Base-by-base conservation (phyloP, 2,797 vertebrate genomes). In the Xyrichtys novacula region DNA sequence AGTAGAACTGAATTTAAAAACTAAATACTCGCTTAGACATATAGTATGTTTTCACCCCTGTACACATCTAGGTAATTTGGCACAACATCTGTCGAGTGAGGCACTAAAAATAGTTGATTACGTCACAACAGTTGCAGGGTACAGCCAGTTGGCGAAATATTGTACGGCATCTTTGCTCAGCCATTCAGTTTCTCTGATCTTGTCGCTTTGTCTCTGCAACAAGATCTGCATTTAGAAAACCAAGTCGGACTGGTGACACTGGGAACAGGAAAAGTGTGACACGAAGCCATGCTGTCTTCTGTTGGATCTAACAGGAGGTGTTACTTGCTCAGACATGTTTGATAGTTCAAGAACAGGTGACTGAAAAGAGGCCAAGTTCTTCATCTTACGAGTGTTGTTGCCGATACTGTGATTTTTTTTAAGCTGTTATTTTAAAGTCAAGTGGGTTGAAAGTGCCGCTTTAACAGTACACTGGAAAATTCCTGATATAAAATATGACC, bases 101-200 rank as follows among this genome's bases (percentile, higher is more conserved):
- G 23, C 10, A 39, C 16, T 56, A 56, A 56, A 40, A 57, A 31
- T 43, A 11, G n/a, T 31, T 57, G 17, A 42, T 29, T 20, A 42
- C n/a, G 29, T 57, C 55, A 43, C 26, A 10, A 31, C n/a, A 43
- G 39, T 42, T 28, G 25, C 40, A 17, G 12, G 26, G 19, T 42
- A 19, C 26, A 3, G 6, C 10, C 17, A 11, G 40, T 20, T 4
- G 19, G 20, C 20, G 11, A 20, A 3, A 22, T 22, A n/a, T n/a
- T n/a, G n/a, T n/a, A n/a, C n/a, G n/a, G n/a, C n/a, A n/a, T n/a
- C 32, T 12, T 9, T 34, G 1, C 17, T 25, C 44, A 15, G 14
- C 16, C 6, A 47, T 12, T 25, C 23, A 7, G 12, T 17, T 16
- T 26, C 25, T 26, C 23, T 17, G 6, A 16, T 26, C 22, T 47